These are phyloP conservation scores for Phoenoteleia sp. DNA, from an alignment of 2,888 invertebrate species.

Conservation along the genomic window DNA sequence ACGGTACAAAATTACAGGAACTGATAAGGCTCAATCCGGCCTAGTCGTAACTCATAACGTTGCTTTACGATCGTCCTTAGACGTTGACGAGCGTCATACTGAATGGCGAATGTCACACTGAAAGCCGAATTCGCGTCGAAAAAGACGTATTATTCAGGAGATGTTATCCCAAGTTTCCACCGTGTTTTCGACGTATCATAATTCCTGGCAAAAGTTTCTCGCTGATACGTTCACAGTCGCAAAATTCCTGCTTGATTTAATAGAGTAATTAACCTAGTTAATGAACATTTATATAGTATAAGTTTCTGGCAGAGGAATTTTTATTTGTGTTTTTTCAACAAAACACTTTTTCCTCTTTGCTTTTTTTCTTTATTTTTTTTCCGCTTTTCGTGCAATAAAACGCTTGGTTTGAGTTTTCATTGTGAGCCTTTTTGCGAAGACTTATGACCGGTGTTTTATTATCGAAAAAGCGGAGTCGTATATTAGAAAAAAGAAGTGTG, in stretches of 20 bases:
- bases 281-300: conserved; percentile 36
- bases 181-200: conserved; percentile 7
- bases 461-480: conserved; percentile 20
- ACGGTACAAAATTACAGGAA: conserved; percentile 80
- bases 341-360: conserved; percentile 1
- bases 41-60: conserved; percentile 82
- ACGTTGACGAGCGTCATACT: conserved; percentile 52
- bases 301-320: conserved; percentile 7
- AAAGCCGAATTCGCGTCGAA: conserved; percentile 24
- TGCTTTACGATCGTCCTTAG: conserved; percentile 80
- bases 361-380: background rate
- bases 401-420: background rate
- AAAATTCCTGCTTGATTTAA: conserved; percentile 43
- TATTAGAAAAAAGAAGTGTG: conserved; percentile 8
- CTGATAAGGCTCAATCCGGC: conserved; percentile 80
- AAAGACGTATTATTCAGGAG: conserved; percentile 8
- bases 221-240: conserved; percentile 6
- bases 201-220: conserved; percentile 25
- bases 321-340: conserved; percentile 21
- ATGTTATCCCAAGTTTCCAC: background rate
- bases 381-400: too few species aligned
- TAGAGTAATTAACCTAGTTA: conserved; percentile 50
- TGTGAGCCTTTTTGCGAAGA: background rate
- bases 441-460: conserved; percentile 28
- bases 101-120: conserved; percentile 42